phyloP scores from a whole-genome alignment of 1,140 invertebrate species.

The Nephila pilipes region DNA sequence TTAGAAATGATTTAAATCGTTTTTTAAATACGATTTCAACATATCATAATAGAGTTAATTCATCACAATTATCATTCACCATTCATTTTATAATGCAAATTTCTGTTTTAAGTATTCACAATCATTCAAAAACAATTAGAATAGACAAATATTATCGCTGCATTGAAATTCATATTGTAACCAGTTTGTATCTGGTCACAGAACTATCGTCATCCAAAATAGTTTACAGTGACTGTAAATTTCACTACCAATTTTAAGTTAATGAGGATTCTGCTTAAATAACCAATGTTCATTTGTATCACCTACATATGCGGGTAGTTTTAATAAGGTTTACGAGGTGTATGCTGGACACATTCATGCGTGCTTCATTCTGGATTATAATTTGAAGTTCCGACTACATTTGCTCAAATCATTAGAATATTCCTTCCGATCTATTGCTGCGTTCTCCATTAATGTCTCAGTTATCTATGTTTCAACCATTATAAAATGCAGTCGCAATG shows the following conservation, averaged over 20 bases:
- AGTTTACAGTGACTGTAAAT: not conserved
- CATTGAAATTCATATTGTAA: too few relatives aligned
- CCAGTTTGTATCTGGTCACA: not conserved
- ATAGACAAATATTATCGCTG: too few relatives aligned
- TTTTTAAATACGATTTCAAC: too few relatives aligned
- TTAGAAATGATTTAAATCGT: too few relatives aligned
- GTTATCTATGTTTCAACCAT: too few relatives aligned
- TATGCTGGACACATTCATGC: not conserved
- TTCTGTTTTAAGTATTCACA: too few relatives aligned
- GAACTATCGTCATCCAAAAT: not conserved
- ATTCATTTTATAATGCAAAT: too few relatives aligned
- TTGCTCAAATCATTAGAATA: not conserved
- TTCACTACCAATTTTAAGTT: not conserved
- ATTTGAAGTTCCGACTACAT: not conserved
- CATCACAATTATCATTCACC: too few relatives aligned
- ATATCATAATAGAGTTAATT: too few relatives aligned
- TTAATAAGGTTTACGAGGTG: not conserved
- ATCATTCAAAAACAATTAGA: too few relatives aligned
- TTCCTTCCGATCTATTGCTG: not conserved
- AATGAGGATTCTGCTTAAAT: constrained; percentile 23
- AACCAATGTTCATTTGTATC: constrained; percentile 18
- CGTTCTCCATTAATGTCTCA: not conserved
- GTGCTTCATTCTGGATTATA: not conserved
- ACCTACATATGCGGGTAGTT: not conserved
- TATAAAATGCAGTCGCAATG: too few relatives aligned